Evolutionary conservation across 2,113 vertebrate species (phyloP), one percentile per base, ranked within the genome.

Genomic region (Prionailurus viverrinus): DNA sequence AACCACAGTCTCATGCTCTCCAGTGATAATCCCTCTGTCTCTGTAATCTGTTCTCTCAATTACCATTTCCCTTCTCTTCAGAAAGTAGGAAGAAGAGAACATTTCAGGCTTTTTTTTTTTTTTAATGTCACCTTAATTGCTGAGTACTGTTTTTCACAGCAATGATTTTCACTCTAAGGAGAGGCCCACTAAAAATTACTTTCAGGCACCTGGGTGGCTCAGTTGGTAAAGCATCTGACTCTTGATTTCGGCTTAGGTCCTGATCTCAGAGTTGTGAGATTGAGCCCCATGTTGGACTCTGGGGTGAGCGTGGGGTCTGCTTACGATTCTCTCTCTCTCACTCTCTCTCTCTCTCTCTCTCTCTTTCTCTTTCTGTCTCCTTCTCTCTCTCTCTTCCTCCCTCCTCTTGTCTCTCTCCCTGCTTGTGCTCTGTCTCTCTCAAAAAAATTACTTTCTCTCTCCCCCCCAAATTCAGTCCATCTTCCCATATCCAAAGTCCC

Each of bases 41-140:
- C 86, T 18, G 15, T 45, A 84, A 25, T 39, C 39, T 39, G 14
- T 79, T 36, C 23, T 90, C 63, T 45, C 31, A 79, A 12, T 53
- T 9, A 31, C 15, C 53, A 68, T 45, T 94, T 95, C 41, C 19
- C 15, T 1, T 68, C 7, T 94, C 78, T 93, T 23, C 58, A 85
- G 65, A 93, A 91, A 95, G 45, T 29, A 51, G 55, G 65, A 69
- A 39, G 61, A 96, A 76, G 15, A 55, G 45, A 95, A 71, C 23
- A 71, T 91, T 97, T 97, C 39, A 33, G 14, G 14, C 7, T 69
- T 23, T 27, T 36, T 48, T 58, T 74, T 69, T 58, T 74, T 69
- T 87, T n/a, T 18, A 41, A 76, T 15, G 66, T 74, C 16, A 23
- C 51, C 14, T 36, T 90, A 94, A 78, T 65, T 78, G 45, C 31